These are phyloP conservation scores for Brassicogethes aeneus DNA, from an alignment of 2,888 invertebrate species.

Conservation along the genomic window DNA sequence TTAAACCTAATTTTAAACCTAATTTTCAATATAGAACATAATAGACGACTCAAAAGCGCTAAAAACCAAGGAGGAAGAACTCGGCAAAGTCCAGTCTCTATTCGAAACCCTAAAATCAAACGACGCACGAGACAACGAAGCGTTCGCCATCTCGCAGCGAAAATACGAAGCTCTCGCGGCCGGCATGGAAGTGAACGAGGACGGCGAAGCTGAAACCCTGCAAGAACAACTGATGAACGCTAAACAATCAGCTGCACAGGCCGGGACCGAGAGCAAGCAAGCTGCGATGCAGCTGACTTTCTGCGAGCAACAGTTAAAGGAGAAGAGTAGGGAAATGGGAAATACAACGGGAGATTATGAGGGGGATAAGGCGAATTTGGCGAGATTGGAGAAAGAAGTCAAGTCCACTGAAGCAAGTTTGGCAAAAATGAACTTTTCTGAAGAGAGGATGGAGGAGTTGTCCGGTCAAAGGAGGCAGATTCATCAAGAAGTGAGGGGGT, in stretches of 20 bases:
- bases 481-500: slow-evolving; percentile 45
- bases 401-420: too few species aligned
- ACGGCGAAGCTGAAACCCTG: slow-evolving; percentile 72
- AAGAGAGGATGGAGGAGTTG: slow-evolving; percentile 49
- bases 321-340: slow-evolving; percentile 58
- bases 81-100: slow-evolving; percentile 50
- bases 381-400: slow-evolving; percentile 48
- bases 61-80: slow-evolving; percentile 49
- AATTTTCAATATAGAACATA: slow-evolving; percentile 40
- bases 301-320: slow-evolving; percentile 51
- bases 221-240: slow-evolving; percentile 84
- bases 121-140: slow-evolving; percentile 57
- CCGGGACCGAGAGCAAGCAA: slow-evolving; percentile 70
- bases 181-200: slow-evolving; percentile 70
- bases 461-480: slow-evolving; percentile 44
- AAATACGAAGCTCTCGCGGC: slow-evolving; percentile 76
- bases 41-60: slow-evolving; percentile 58
- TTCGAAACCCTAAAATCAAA: slow-evolving; percentile 61
- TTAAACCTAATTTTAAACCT: too few species aligned
- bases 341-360: slow-evolving; percentile 58
- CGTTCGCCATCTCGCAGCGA: slow-evolving; percentile 63
- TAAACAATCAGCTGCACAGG: slow-evolving; percentile 64
- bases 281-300: slow-evolving; percentile 66
- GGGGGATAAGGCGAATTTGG: slow-evolving; percentile 53
- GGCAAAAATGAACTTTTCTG: slow-evolving; percentile 48